A percentile compares a stretch with the other conserved stretches of the same genome.
These are phyloP conservation scores for Taurulus bubalis DNA, from an alignment of 2,113 vertebrate species.

Conservation along the genomic window DNA sequence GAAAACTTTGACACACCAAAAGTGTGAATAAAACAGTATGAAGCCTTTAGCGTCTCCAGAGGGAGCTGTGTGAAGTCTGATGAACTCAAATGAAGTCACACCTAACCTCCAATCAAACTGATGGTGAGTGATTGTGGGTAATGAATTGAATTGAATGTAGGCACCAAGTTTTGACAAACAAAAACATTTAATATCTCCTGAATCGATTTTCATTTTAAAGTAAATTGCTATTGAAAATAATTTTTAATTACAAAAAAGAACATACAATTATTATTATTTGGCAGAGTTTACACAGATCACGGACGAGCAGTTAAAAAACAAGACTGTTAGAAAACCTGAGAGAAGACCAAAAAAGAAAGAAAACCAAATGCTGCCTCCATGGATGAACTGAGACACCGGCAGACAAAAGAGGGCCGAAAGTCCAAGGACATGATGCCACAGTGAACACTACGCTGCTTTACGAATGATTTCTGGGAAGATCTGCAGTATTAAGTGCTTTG, in stretches of 20 bases:
- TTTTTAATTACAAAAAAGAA: neutral
- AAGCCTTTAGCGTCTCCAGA: neutral
- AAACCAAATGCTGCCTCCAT: no score
- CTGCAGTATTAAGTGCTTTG: conserved; percentile 30
- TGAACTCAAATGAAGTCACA: neutral
- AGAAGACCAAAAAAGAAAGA: neutral
- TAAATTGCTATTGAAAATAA: neutral
- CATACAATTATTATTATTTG: neutral
- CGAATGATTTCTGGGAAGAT: conserved; percentile 17
- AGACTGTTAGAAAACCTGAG: neutral
- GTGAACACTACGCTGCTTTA: neutral
- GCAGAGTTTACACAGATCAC: neutral
- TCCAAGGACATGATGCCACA: conserved; percentile 5
- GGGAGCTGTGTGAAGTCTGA: neutral
- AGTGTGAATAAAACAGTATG: neutral
- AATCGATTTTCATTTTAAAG: neutral
- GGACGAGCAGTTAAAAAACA: neutral
- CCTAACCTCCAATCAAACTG: neutral
- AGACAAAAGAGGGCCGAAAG: neutral
- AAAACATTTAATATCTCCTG: neutral
- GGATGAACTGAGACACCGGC: neutral
- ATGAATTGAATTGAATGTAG: no score
- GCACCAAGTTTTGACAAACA: neutral
- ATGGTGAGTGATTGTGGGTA: neutral
- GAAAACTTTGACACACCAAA: neutral